Evolutionary conservation across 2,113 vertebrate genomes (phyloP).

Genomic region (Paradoxurus hermaphroditus): DNA sequence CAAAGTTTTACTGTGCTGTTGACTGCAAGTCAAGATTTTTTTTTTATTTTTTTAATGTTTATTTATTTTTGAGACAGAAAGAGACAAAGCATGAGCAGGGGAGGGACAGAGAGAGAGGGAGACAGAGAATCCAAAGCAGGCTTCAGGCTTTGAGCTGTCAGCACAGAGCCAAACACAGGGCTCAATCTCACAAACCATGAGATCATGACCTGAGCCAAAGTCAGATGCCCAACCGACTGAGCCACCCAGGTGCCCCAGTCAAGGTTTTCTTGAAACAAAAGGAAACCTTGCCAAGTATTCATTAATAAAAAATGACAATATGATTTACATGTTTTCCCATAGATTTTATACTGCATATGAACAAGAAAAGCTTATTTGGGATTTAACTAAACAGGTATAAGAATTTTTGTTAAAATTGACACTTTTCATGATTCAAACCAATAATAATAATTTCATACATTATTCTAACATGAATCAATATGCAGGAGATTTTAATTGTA

Average conservation of each 20-base stretch:
- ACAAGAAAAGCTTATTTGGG: constrained; percentile 30
- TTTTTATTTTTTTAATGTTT: background rate
- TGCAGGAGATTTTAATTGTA: background rate
- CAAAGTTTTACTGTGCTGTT: constrained; percentile 42
- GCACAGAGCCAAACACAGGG: too few relatives aligned
- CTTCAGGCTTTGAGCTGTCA: too few relatives aligned
- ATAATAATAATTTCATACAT: background rate
- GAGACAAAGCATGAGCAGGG: too few relatives aligned
- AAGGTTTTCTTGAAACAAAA: constrained; percentile 49
- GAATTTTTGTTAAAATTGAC: background rate
- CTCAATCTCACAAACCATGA: too few relatives aligned
- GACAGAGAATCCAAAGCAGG: too few relatives aligned
- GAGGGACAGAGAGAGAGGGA: too few relatives aligned
- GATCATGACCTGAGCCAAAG: too few relatives aligned
- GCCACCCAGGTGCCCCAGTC: background rate
- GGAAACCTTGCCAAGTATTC: constrained; percentile 9
- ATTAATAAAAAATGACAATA: background rate
- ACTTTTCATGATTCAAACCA: background rate
- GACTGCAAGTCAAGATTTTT: constrained; percentile 26
- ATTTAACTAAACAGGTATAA: background rate
- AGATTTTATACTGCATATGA: background rate
- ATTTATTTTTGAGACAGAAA: too few relatives aligned
- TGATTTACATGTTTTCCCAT: background rate
- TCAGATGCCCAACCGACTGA: too few relatives aligned
- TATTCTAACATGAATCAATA: constrained; percentile 22